Percentiles rank a stretch among this genome's conserved stretches.
Conservation (phyloP, 2,888 invertebrate species). For the Protonemura montana region DNA sequence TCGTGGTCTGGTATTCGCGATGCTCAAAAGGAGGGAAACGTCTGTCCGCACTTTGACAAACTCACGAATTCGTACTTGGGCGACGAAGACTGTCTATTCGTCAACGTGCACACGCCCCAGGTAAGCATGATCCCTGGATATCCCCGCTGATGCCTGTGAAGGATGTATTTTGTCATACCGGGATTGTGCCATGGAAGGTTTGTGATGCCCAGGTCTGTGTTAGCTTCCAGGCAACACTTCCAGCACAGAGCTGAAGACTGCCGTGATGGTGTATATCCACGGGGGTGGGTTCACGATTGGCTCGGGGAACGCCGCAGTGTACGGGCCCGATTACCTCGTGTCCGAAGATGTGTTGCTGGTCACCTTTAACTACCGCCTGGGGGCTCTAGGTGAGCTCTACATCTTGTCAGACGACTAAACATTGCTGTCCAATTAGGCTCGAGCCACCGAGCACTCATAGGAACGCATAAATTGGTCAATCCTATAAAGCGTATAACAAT, state of each 20-base stretch:
- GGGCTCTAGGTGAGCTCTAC: constrained; percentile 53
- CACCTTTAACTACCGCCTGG: constrained; percentile 54
- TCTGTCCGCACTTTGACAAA: constrained; percentile 59
- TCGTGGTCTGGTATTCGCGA: constrained; percentile 61
- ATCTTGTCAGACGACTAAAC: too few relatives aligned
- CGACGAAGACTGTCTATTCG: constrained; percentile 60
- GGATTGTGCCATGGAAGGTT: too few relatives aligned
- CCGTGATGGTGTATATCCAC: constrained; percentile 54
- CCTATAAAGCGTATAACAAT: too few relatives aligned
- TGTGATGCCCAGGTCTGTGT: not conserved
- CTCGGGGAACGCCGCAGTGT: constrained; percentile 49
- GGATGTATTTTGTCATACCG: too few relatives aligned
- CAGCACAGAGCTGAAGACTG: constrained; percentile 21
- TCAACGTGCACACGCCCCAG: constrained; percentile 61
- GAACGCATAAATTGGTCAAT: too few relatives aligned
- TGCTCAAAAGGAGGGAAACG: constrained; percentile 61
- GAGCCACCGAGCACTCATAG: too few relatives aligned
- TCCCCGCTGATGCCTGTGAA: too few relatives aligned
- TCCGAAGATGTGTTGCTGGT: constrained; percentile 53
- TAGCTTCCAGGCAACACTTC: not conserved
- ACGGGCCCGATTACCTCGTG: constrained; percentile 52
- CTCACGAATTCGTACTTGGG: constrained; percentile 50
- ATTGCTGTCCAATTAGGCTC: too few relatives aligned
- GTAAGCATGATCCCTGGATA: too few relatives aligned
- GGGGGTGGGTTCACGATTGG: constrained; percentile 54